Evolutionary conservation across 37 sponge, comb jelly and placozoan genomes (phyloP).

Genomic region (Eunapius fragilis): DNA sequence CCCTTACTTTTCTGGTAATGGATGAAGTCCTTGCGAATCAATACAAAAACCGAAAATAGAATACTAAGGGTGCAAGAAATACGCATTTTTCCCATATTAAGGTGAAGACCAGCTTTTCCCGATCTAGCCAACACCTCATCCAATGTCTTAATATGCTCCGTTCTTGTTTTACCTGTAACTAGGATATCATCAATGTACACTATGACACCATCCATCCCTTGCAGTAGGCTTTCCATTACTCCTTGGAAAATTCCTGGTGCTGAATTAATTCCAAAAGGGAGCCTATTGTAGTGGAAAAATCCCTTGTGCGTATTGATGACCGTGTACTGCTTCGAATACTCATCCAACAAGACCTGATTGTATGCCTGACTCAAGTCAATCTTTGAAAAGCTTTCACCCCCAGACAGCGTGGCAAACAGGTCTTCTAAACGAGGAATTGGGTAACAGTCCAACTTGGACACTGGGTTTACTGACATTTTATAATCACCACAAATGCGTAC

Average conservation of each 20-base stretch:
- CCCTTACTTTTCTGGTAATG: constrained; percentile 21
- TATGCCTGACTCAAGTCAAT: constrained; percentile 42
- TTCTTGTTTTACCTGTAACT: constrained; percentile 7
- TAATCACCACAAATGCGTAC: constrained; percentile 57
- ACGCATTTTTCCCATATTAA: constrained; percentile 5
- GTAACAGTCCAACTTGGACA: constrained; percentile 14
- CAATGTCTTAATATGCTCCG: constrained; percentile 5
- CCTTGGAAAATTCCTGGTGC: constrained; percentile 29
- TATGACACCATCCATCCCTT: constrained; percentile 27
- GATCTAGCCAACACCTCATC: constrained; percentile 12
- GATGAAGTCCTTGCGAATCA: constrained; percentile 35
- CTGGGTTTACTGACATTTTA: constrained; percentile 18
- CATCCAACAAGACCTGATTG: constrained; percentile 16
- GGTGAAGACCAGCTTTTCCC: background rate
- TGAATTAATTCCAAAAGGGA: constrained; percentile 35
- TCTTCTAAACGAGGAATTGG: constrained; percentile 22
- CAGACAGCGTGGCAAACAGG: background rate
- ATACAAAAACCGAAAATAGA: constrained; percentile 6
- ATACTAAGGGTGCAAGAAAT: constrained; percentile 16
- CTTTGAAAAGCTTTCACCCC: constrained; percentile 25
- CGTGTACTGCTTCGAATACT: constrained; percentile 14
- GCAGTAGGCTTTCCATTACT: constrained; percentile 40
- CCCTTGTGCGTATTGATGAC: constrained; percentile 39
- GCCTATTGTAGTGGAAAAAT: constrained; percentile 12
- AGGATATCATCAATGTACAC: constrained; percentile 48